These are phyloP conservation scores for Mellilla xanthometata DNA, from an alignment of 2,888 invertebrate genomes.

Conservation along the genomic window DNA sequence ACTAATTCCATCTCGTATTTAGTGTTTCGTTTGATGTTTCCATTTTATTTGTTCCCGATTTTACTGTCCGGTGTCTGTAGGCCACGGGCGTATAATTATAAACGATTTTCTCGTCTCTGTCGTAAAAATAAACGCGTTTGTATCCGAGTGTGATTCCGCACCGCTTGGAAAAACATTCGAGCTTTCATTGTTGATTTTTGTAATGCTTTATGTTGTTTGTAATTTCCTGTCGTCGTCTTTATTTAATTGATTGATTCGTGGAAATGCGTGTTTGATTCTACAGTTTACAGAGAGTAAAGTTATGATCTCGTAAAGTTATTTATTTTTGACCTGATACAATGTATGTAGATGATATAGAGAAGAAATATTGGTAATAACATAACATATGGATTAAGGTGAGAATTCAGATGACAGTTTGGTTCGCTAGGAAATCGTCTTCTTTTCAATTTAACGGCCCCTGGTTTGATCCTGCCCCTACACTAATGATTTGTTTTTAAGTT, in stretches of 20 bases:
- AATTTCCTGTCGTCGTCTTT: constrained; percentile 26
- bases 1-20: constrained; percentile 4
- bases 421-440: too few relatives aligned
- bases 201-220: constrained; percentile 25
- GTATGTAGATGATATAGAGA: too few relatives aligned
- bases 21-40: constrained; percentile 17
- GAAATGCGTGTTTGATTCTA: not conserved
- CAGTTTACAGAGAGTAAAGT: too few relatives aligned
- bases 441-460: too few relatives aligned
- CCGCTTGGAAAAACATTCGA: constrained; percentile 22
- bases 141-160: constrained; percentile 26
- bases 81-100: constrained; percentile 57
- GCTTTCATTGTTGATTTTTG: constrained; percentile 23
- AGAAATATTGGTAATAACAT: too few relatives aligned
- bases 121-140: constrained; percentile 43
- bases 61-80: constrained; percentile 38
- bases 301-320: too few relatives aligned
- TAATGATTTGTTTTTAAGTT: too few relatives aligned
- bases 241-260: constrained; percentile 1
- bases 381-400: too few relatives aligned
- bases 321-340: too few relatives aligned
- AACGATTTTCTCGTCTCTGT: constrained; percentile 38
- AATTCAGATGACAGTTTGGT: too few relatives aligned
- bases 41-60: constrained; percentile 28
- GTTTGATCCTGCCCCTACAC: too few relatives aligned